Base-by-base conservation (phyloP, 1,140 invertebrate species). In the Atta texana region DNA sequence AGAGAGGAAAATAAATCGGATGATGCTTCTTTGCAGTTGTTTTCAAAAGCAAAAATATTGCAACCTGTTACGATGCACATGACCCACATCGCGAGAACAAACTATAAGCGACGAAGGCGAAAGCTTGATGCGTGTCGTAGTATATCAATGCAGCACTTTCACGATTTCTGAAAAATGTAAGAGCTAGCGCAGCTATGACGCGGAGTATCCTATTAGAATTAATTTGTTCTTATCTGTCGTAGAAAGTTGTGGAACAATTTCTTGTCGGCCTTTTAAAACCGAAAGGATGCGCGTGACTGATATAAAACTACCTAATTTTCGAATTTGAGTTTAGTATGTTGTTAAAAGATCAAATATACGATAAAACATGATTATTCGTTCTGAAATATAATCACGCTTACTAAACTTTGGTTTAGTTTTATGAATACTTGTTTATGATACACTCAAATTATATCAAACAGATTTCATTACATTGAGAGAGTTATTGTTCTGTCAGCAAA, bases 151-250 rank as follows among this genome's bases (percentile, higher is more conserved):
- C 39, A 71, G 66, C 21, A 81, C 78, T 81, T 81, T 81, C 80
- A 75, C 69, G 39, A 61, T 74, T 82, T 82, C 80, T 74, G 80
- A 82, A 82, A 82, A 74, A 82, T 74, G 39, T 49, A 59, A 59
- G 53, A 82, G 61, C 66, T 82, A 59, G 34, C 21, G 28, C 77
- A 16, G 21, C 66, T 69, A 3, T 7, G 49, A 49, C 24, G 39
- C 10, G 12, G 39, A 74, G 55, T 82, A 82, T 61, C 55, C 28
- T 74, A 82, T 82, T 74, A 61, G 55, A 74, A 82, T 61, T 74
- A 74, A 82, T 59, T 74, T 55, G 34, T 74, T 82, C 69, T 75
- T 81, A 57, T 81, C 64, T 81, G 31, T 69, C 39, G 64, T 71
- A 81, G 77, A 81, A 81, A 71, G 77, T 71, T 55, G n/a, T 31